Conservation (phyloP, 2,113 vertebrate species). For the Marcusenius ussheri region DNA sequence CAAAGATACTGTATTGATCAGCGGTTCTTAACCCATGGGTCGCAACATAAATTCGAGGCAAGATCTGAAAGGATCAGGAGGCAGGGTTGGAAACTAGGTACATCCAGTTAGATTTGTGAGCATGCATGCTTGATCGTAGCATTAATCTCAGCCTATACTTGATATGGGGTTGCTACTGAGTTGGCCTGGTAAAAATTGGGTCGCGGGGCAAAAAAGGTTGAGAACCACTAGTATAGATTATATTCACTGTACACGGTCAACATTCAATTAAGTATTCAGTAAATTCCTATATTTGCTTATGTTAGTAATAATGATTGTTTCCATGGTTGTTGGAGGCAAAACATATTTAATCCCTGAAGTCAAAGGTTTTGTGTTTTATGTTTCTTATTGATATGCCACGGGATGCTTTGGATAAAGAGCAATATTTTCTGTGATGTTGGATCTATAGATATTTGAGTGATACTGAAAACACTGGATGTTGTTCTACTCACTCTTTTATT, state of each 20-base stretch:
- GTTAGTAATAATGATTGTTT: neutral
- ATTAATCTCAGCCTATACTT: no score
- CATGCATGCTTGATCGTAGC: no score
- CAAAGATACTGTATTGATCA: neutral
- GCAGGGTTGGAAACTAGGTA: no score
- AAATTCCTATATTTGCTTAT: neutral
- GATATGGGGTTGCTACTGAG: no score
- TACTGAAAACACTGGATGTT: neutral
- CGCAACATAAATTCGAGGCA: no score
- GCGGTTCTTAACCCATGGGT: no score
- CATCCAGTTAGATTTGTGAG: no score
- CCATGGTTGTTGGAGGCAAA: neutral
- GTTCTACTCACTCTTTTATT: neutral
- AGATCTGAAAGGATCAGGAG: no score
- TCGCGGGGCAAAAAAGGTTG: no score
- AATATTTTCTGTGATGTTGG: neutral
- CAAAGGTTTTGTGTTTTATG: neutral
- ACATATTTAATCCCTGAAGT: neutral
- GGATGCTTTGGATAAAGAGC: neutral
- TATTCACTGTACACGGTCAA: neutral
- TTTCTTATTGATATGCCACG: neutral
- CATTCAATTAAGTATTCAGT: neutral
- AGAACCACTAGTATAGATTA: neutral
- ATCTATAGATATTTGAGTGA: neutral
- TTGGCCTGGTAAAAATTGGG: no score